A percentile compares a stretch with the other conserved stretches of the same genome.
phyloP scores from a whole-genome alignment of 2,113 vertebrate species.

The Apteryx owenii region DNA sequence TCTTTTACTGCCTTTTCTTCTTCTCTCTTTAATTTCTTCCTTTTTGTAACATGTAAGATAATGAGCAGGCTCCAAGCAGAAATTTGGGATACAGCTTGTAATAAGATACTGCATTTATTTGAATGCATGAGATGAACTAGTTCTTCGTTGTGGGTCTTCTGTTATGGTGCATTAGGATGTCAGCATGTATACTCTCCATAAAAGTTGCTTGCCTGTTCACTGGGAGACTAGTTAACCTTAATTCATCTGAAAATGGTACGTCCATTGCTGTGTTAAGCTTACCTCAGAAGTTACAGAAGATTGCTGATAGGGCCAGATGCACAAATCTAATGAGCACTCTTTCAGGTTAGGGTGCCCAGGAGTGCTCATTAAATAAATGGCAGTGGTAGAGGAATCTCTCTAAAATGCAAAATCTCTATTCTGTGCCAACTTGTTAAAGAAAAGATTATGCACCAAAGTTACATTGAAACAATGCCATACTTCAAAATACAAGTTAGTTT shows the following conservation, averaged over 20 bases:
- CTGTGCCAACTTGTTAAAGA: slow-evolving; percentile 27
- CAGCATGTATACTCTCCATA: background rate
- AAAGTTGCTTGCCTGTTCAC: slow-evolving; percentile 51
- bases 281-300: slow-evolving; percentile 64
- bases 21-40: background rate
- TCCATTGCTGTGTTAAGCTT: slow-evolving; percentile 28
- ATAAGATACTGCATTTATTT: slow-evolving; percentile 20
- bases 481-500: background rate
- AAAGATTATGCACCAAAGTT: slow-evolving; percentile 1
- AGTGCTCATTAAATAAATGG: slow-evolving; percentile 80
- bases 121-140: background rate
- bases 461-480: background rate
- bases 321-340: slow-evolving; percentile 74
- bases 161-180: slow-evolving; percentile 18
- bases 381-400: slow-evolving; percentile 44
- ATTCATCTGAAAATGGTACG: slow-evolving; percentile 29
- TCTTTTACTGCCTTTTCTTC: background rate
- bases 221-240: slow-evolving; percentile 61
- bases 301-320: slow-evolving; percentile 76
- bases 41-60: background rate
- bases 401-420: slow-evolving; percentile 25
- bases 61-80: slow-evolving; percentile 1
- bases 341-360: slow-evolving; percentile 75
- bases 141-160: background rate
- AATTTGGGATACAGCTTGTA: background rate